These are phyloP conservation scores for Sigmodon hispidus DNA, from an alignment of 2,113 vertebrate species.

Conservation along the genomic window DNA sequence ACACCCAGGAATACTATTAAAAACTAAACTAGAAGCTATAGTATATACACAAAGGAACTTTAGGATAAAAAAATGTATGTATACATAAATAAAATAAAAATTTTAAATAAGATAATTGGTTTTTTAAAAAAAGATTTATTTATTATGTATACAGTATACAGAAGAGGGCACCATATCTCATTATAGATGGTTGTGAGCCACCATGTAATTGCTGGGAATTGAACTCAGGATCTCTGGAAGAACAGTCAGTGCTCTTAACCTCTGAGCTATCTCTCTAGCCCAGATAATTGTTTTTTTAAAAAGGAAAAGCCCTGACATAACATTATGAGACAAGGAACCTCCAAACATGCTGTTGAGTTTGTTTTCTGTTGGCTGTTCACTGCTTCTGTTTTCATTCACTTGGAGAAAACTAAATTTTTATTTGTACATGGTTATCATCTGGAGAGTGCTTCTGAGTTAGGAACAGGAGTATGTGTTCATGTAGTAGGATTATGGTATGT, in stretches of 20 bases:
- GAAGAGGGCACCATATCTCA: too few species aligned
- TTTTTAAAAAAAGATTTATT: too few species aligned
- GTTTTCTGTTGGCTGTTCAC: not conserved
- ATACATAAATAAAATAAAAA: not conserved
- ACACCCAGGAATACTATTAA: not conserved
- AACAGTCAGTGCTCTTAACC: too few species aligned
- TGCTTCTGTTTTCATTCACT: not conserved
- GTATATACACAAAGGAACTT: not conserved
- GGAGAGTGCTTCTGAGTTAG: not conserved
- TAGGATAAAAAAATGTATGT: not conserved
- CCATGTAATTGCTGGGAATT: too few species aligned
- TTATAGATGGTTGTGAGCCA: too few species aligned
- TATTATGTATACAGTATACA: too few species aligned
- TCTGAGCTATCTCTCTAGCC: too few species aligned
- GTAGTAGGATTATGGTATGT: too few species aligned
- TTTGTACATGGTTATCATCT: not conserved
- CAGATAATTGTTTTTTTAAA: too few species aligned
- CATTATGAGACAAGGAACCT: not conserved
- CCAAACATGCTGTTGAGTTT: not conserved
- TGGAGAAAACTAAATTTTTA: not conserved
- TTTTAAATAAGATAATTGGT: not conserved
- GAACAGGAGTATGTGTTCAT: not conserved
- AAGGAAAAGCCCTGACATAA: not conserved
- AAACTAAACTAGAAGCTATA: not conserved
- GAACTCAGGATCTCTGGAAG: too few species aligned